phyloP scores from a whole-genome alignment of 2,113 vertebrate species.

The Poecilia latipinna region DNA sequence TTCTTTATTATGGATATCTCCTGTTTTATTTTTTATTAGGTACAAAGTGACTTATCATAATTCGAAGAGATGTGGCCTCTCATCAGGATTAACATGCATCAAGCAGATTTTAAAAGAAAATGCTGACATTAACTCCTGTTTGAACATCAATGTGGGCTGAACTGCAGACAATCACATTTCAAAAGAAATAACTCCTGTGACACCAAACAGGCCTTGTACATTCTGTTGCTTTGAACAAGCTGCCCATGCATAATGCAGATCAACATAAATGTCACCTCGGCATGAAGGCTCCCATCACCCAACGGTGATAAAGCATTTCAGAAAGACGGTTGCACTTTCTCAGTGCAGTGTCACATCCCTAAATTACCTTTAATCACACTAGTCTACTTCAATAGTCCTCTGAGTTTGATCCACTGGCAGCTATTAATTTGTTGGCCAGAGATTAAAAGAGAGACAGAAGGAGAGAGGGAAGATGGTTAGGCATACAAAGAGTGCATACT shows the following conservation, averaged over 20 bases:
- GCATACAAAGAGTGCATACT: conserved; percentile 3
- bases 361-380: conserved; percentile 18
- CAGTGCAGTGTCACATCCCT: neutral
- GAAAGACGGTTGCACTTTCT: conserved; percentile 9
- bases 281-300: conserved; percentile 12
- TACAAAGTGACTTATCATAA: neutral
- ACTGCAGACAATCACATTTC: conserved; percentile 34
- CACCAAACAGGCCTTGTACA: conserved; percentile 26
- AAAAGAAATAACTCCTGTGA: conserved; percentile 30
- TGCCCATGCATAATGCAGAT: conserved; percentile 31
- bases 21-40: neutral
- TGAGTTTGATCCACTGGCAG: conserved; percentile 41
- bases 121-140: conserved; percentile 6
- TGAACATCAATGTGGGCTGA: conserved; percentile 28
- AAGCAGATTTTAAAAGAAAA: conserved; percentile 7
- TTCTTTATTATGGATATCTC: neutral
- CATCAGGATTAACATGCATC: neutral
- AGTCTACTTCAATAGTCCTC: conserved; percentile 25
- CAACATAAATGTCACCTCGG: conserved; percentile 39
- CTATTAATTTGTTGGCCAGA: conserved; percentile 42
- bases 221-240: conserved; percentile 56
- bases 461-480: neutral
- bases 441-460: conserved; percentile 23
- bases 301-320: conserved; percentile 42
- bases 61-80: neutral